Percentiles rank a stretch among this genome's conserved stretches.
These are phyloP conservation scores for Leptosomus discolor DNA, from an alignment of 2,113 vertebrate species.

Conservation along the genomic window DNA sequence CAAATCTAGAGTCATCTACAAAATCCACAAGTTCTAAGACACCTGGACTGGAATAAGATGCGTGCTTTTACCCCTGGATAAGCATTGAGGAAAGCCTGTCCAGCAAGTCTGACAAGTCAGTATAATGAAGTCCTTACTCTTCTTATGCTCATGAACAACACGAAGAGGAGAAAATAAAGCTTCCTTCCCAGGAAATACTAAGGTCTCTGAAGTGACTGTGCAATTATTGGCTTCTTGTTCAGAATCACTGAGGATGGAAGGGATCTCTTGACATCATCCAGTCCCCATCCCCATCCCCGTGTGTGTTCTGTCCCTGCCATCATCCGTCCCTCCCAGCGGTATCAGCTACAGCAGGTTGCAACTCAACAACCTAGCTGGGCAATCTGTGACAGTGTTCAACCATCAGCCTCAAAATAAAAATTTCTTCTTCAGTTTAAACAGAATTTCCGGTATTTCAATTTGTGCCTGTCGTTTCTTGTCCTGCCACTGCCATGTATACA, in stretches of 20 bases:
- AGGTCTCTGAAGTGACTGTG: not conserved
- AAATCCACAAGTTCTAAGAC: not conserved
- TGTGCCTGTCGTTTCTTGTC: not conserved
- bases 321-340: not conserved
- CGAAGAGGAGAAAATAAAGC: not conserved
- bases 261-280: not conserved
- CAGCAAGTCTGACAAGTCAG: not conserved
- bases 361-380: not conserved
- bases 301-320: not conserved
- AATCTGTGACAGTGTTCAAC: not conserved
- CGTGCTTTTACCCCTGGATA: not conserved
- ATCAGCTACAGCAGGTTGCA: not conserved
- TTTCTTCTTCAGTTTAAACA: not conserved
- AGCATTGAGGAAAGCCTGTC: not conserved
- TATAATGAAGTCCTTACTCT: not conserved
- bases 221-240: not conserved
- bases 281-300: accelerated
- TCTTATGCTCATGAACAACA: not conserved
- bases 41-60: not conserved
- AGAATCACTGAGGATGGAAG: not conserved
- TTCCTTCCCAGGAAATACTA: not conserved
- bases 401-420: not conserved
- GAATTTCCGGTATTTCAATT: not conserved
- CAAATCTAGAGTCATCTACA: not conserved
- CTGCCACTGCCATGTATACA: not conserved